These are phyloP conservation scores for Pseudomugil gertrudae DNA, from an alignment of 2,797 vertebrate species.

Conservation along the genomic window DNA sequence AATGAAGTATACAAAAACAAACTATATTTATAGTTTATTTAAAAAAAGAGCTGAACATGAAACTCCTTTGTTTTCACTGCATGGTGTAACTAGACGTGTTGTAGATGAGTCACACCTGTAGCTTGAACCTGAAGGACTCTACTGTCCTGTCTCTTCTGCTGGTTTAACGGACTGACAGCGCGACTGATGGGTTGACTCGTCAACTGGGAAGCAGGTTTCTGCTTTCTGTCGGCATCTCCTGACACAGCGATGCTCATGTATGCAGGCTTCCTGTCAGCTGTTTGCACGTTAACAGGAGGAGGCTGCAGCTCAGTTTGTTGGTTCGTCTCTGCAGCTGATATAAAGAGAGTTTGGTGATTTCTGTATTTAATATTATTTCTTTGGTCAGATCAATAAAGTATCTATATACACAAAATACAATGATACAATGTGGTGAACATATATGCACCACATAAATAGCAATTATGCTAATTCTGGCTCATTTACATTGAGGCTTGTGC, in stretches of 20 bases:
- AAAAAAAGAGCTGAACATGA: not conserved
- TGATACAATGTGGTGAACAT: not conserved
- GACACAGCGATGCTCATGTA: slow-evolving; percentile 35
- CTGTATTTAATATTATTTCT: not conserved
- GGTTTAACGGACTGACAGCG: not conserved
- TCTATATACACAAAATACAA: not conserved
- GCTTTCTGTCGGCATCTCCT: slow-evolving; percentile 47
- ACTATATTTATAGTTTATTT: not conserved
- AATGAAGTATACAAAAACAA: not conserved
- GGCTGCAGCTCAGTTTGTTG: slow-evolving; percentile 29
- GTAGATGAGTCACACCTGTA: slow-evolving; percentile 78
- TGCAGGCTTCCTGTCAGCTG: slow-evolving; percentile 8
- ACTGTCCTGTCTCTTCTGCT: slow-evolving; percentile 37
- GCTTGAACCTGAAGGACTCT: slow-evolving; percentile 77
- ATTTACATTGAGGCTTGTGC: too few species aligned
- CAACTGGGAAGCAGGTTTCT: slow-evolving; percentile 19
- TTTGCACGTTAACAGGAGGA: slow-evolving; percentile 13
- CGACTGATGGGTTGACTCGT: not conserved
- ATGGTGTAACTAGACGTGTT: not conserved
- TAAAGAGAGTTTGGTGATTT: slow-evolving; percentile 6
- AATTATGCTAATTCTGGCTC: too few species aligned
- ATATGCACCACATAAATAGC: not conserved
- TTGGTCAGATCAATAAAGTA: not conserved
- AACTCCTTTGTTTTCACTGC: not conserved
- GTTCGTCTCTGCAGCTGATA: slow-evolving; percentile 30